Conservation (phyloP, 2,797 vertebrate genomes). For the Leptatherina wallacei region DNA sequence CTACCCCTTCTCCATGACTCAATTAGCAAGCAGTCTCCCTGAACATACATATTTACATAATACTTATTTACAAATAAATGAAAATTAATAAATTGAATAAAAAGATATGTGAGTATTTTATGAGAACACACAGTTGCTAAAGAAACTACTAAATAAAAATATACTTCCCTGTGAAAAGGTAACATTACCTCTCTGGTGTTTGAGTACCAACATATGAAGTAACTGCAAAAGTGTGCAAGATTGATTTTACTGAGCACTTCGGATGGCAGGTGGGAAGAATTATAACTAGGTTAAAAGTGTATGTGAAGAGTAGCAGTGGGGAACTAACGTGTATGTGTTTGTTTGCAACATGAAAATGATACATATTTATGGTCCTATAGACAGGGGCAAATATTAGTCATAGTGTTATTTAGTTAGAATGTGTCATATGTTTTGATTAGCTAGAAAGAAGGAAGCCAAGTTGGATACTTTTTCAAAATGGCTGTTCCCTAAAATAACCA, state of each 20-base stretch:
- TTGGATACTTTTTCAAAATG: no score
- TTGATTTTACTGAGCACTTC: slow-evolving; percentile 49
- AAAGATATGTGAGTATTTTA: no score
- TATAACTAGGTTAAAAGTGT: slow-evolving; percentile 41
- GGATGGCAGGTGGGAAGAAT: slow-evolving; percentile 39
- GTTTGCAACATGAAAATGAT: slow-evolving; percentile 4
- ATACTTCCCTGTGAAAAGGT: not conserved
- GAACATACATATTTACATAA: no score
- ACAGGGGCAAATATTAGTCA: not conserved
- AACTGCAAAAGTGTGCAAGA: slow-evolving; percentile 44
- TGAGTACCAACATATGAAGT: slow-evolving; percentile 37
- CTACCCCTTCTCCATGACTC: no score
- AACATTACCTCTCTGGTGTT: slow-evolving; percentile 1
- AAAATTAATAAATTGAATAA: no score
- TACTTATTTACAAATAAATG: no score
- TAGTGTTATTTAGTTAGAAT: not conserved
- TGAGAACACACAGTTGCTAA: no score
- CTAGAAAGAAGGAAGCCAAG: no score
- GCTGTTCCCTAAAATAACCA: no score
- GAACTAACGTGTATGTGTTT: not conserved
- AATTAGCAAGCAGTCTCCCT: no score
- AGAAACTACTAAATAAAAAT: slow-evolving; percentile 47
- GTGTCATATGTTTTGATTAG: no score
- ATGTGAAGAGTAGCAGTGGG: slow-evolving; percentile 12
- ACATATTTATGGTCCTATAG: not conserved